Base-by-base conservation (phyloP, 2,113 vertebrate genomes). In the Delphinus delphis region DNA sequence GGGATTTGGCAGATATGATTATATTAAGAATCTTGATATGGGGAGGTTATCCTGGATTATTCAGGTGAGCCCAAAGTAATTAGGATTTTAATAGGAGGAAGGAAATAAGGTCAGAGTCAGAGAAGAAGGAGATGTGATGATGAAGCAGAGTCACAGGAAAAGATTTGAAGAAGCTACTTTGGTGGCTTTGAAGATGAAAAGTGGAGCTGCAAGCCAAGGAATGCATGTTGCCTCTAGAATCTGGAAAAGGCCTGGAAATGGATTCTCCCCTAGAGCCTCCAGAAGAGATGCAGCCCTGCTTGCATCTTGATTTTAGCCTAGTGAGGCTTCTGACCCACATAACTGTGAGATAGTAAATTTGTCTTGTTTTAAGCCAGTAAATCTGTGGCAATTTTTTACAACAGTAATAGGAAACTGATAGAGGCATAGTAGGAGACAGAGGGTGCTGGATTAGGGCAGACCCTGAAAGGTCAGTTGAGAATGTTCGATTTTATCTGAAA, bases 401-500 rank as follows among this genome's bases (percentile, higher is more conserved):
- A 26, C 3, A 44, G 33, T 62, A 79, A 25, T 31, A 36, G 26
- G 60, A 96, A 95, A 68, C 4, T 2, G 11, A 36, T 17, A 13
- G 3, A 33, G 6, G 2, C 5, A 5, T 4, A 67, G 5, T 6
- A 23, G 28, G 55, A 31, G 36, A 28, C 13, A 18, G 21, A 81
- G 6, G 41, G 10, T 18, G 25, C 47, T 88, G 7, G 20, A 74
- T 68, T 44, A 58, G n/a, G n/a, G 5, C 31, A 82, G 33, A 26
- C 25, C 8, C 28, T 31, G 36, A 47, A 8, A 18, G 12, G 25
- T 62, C 31, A 3, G 21, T 55, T 23, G 81, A 97, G 74, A 95
- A 96, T 18, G 85, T 47, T 81, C 8, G 20, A 79, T 83, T 94
- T 91, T 33, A 77, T 83, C 26, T 71, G n/a, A 90, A 84, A 90